Base-by-base conservation (phyloP, 2,113 vertebrate species). In the Struthidea cinerea region DNA sequence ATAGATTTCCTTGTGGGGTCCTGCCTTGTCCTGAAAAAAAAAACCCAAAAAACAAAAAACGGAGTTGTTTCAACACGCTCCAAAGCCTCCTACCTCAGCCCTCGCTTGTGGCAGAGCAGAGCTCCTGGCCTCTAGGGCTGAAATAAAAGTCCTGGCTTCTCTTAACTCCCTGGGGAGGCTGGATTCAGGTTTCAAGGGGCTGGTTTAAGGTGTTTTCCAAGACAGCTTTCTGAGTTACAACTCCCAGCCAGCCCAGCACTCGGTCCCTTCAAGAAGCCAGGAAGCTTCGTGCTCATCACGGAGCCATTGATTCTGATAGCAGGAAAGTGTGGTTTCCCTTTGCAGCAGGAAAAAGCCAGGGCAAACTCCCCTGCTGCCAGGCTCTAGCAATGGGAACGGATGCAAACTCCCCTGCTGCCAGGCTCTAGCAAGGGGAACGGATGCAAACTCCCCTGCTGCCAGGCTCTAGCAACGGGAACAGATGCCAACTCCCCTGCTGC, bases 1-100 rank as follows among this genome's bases (percentile, higher is more conserved):
- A 73, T 99, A 99, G 96, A 99, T 99, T 30, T 99, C 99, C 98
- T 99, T 99, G 97, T 99, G 98, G 95, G 98, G 98, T 57, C 99
- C 99, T 70, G 99, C 98, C 98, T 99, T 99, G 93, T 99, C 98
- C 99, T 99, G 91, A 95, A 94, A 42, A 33, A 28, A 24, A 1
- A 24, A 24, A 0, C 7, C 27, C 11, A 33, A 46, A 47, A 68
- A 52, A 1, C 6, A 44, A 96, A n/a, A 68, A 84, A 93, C 2
- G 3, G 74, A 5, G 50, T 97, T 90, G 97, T 50, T 77, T 90
- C 30, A 61, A 22, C 71, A 47, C 3, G 2, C 35, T 63, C 35
- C 71, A 55, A 61, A 84, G 16, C 26, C 42, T 33, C 53, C 69
- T 13, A 16, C 15, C 13, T 35, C 33, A 64, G 18, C 41, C 41